Base-by-base conservation (phyloP, 2,797 vertebrate genomes). In the Oceanodroma leucorhoa region DNA sequence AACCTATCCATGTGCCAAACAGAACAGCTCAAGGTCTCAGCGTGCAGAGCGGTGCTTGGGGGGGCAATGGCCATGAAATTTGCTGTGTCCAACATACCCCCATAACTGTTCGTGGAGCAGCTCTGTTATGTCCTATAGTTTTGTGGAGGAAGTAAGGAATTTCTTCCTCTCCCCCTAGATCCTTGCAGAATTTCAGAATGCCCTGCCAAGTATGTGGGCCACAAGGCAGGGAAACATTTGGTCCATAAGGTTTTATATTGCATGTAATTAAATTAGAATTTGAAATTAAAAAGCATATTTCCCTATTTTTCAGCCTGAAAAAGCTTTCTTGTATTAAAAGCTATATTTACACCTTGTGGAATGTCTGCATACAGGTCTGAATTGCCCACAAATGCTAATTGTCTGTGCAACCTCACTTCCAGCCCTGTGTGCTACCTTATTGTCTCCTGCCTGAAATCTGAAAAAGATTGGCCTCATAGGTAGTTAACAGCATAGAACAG, bases 11-110 rank as follows among this genome's bases (percentile, higher is more conserved):
- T 29, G n/a, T 67, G 76, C 88, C 88, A 66, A 54, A 72, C 24
- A 34, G 72, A 81, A 17, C 54, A 78, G 62, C 58, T 78, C 66
- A 58, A 70, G 85, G 18, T 27, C 58, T 77, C 65, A 20, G 38
- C 1, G 22, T 51, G 77, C 66, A 78, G 15, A 38, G 7, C 2
- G 1, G 18, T 22, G 30, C 65, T 77, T 0, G 0, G 1, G 15
- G 46, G 27, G 19, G 36, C n/a, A 29, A 1, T 14, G n/a, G 19
- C 61, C 16, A 0, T 2, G 29, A 82, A 85, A 77, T 77, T 69
- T 84, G 20, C 65, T 76, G 32, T 61, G 21, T 65, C 66, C 76
- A 66, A 5, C 40, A 62, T 1, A 0, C 15, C 18, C 34, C 46
- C 11, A 6, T 3, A 38, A 26, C n/a, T 94, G 19, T 34, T 41